A percentile compares a stretch with the other conserved stretches of the same genome.
Conservation (phyloP, 2,113 vertebrate species). For the Neolamprologus sp. region DNA sequence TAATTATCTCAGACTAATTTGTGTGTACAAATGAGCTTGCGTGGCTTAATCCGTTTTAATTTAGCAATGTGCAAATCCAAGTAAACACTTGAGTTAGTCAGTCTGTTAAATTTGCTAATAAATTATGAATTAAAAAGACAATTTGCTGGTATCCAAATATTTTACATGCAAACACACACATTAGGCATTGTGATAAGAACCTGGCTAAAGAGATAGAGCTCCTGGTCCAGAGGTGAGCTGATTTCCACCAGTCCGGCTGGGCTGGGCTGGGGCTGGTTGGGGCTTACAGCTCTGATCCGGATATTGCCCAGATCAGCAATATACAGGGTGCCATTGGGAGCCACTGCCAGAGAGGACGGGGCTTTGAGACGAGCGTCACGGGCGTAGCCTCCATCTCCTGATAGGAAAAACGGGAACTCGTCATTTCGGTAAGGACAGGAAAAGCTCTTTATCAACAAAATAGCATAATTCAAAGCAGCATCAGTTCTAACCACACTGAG, state of each 20-base stretch:
- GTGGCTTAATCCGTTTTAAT: not conserved
- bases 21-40: not conserved
- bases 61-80: not conserved
- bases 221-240: slow-evolving; percentile 88
- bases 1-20: not conserved
- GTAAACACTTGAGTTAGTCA: not conserved
- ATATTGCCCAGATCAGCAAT: slow-evolving; percentile 93
- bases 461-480: not conserved
- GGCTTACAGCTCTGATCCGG: slow-evolving; percentile 85
- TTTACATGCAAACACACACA: not conserved
- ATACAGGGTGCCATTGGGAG: slow-evolving; percentile 88
- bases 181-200: not conserved
- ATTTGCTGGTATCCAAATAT: not conserved
- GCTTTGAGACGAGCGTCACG: slow-evolving; percentile 93
- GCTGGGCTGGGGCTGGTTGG: slow-evolving; percentile 82
- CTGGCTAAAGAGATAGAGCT: slow-evolving; percentile 90
- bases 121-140: not conserved
- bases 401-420: not conserved
- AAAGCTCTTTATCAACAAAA: not conserved
- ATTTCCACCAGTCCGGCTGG: slow-evolving; percentile 83
- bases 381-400: slow-evolving; percentile 92
- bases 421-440: not conserved
- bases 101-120: not conserved
- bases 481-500: not conserved
- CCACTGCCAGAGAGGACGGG: slow-evolving; percentile 87